Evolutionary conservation across 1,140 invertebrate genomes (phyloP), one percentile per base, ranked within the genome.

Genomic region (Daktulosphaira vitifoliae): DNA sequence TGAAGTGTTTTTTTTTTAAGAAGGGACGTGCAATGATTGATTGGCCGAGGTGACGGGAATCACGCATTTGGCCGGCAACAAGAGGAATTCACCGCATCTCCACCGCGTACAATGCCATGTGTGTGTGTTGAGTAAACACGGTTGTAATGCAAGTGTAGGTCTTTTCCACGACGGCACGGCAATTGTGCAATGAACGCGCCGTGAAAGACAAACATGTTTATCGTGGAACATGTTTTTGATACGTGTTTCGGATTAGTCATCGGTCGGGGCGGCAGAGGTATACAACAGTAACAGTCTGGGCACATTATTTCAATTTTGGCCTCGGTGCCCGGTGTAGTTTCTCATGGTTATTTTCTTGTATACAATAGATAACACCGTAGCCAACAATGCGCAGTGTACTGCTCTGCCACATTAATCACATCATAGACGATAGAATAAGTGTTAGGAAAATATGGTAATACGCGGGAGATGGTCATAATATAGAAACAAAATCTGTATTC

Each of bases 1-100:
- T 46, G 54, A 59, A 59, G 54, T 59, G 54, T 59, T 59, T 59
- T n/a, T n/a, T n/a, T 59, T 46, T 59, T 23, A 29, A 16, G 25
- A 38, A 44, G 44, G 54, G 54, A 33, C 52, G 52, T 11, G 37
- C 52, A 37, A 42, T 59, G 54, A 59, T 59, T 59, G 54, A 59
- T 59, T 38, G 54, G 53, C 18, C 52, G 53, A 33, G 29, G 29
- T 11, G 29, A 33, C 53, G 53, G 22, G 22, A 54, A 54, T 54
- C 52, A 44, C 38, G 38, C 53, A 33, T 33, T 33, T 33, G 5
- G 29, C 11, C 11, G 29, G 15, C 38, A n/a, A 33, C 52, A 39
- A 23, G 22, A 56, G 2, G 37, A 56, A 42, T 56, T 56, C 53
- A 13, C 22, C 33, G 3, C n/a, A n/a, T n/a, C n/a, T n/a, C n/a